phyloP scores from a whole-genome alignment of 2,797 vertebrate genomes.

The Distichodus sexfasciatus region DNA sequence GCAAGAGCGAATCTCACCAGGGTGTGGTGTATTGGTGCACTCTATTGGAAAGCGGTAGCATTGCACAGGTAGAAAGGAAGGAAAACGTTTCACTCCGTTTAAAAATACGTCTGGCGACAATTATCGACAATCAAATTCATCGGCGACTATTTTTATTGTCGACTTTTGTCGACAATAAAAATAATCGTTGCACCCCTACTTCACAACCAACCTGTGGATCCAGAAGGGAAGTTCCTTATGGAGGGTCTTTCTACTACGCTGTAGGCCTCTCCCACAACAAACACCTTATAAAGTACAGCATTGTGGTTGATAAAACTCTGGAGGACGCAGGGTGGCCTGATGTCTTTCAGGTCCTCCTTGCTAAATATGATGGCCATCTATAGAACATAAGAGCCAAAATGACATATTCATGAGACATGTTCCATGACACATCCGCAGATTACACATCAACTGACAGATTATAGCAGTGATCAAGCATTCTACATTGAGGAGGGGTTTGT shows the following conservation, averaged over 20 bases:
- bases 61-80: no score
- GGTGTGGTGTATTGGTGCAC: no score
- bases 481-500: background rate
- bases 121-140: no score
- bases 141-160: no score
- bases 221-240: conserved; percentile 94
- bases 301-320: conserved; percentile 99
- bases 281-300: conserved; percentile 96
- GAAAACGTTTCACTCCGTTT: no score
- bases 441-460: background rate
- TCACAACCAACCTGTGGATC: conserved; percentile 81
- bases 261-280: conserved; percentile 96
- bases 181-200: no score
- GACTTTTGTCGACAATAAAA: no score
- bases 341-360: conserved; percentile 88
- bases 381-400: conserved; percentile 17
- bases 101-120: no score
- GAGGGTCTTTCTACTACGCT: conserved; percentile 95
- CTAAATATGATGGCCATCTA: conserved; percentile 99
- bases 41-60: no score
- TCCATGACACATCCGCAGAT: background rate
- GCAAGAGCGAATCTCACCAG: no score
- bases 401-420: conserved; percentile 3
- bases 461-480: background rate
- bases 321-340: conserved; percentile 92